phyloP scores from a whole-genome alignment of 2,113 vertebrate species.

The Ahaetulla prasina region DNA sequence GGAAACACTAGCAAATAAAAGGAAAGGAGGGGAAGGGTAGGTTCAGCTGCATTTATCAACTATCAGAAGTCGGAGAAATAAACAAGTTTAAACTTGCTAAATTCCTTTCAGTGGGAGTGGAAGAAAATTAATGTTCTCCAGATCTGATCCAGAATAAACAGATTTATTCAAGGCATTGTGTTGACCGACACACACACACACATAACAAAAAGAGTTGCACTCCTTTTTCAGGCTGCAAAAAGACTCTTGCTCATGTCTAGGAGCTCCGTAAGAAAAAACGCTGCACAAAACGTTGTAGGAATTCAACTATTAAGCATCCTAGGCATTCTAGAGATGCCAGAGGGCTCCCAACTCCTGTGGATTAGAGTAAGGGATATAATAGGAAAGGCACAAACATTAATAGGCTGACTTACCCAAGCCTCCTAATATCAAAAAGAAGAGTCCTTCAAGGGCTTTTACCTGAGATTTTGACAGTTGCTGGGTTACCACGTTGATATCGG shows the following conservation, averaged over 20 bases:
- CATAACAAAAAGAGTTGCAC: neutral
- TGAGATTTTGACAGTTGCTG: constrained; percentile 89
- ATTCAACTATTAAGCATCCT: neutral
- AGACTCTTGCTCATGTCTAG: neutral
- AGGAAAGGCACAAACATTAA: neutral
- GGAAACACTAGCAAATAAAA: neutral
- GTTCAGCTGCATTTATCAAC: neutral
- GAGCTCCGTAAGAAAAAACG: neutral
- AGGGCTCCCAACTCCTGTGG: neutral
- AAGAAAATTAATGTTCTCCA: too few relatives aligned
- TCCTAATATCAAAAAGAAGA: neutral
- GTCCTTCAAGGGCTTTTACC: constrained; percentile 66
- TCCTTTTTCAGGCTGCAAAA: neutral
- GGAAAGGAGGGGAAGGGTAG: too few relatives aligned
- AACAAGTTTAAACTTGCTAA: neutral
- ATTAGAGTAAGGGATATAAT: neutral
- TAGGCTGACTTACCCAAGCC: neutral
- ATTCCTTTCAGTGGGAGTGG: neutral
- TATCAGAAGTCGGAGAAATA: neutral
- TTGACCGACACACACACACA: neutral
- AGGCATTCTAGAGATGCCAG: neutral
- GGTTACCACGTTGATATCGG: constrained; percentile 86
- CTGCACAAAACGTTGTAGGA: neutral
- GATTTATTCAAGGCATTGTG: neutral
- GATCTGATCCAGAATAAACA: neutral